These are phyloP conservation scores for Oreochromis spilurus DNA, from an alignment of 2,113 vertebrate species.

Conservation along the genomic window DNA sequence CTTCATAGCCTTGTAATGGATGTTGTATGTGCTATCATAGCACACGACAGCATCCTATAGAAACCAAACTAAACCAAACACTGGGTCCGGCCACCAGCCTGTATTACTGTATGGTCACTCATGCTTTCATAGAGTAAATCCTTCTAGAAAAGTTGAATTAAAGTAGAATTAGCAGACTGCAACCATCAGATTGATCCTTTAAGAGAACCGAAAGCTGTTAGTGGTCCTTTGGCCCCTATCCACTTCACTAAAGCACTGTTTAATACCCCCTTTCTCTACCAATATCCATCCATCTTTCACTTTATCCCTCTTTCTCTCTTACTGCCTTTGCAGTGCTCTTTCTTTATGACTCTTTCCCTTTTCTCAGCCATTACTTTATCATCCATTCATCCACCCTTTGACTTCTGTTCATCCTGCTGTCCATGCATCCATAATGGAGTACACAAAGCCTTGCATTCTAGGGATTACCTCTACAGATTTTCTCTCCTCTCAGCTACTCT, in stretches of 20 bases:
- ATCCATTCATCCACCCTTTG: constrained; percentile 16
- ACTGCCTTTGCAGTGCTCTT: constrained; percentile 9
- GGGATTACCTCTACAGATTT: constrained; percentile 31
- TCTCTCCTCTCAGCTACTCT: not conserved
- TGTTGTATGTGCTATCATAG: not conserved
- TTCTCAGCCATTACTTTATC: constrained; percentile 40
- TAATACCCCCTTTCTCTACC: constrained; percentile 17
- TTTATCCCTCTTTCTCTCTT: constrained; percentile 7
- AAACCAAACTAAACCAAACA: not conserved
- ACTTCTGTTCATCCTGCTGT: constrained; percentile 19
- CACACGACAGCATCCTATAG: not conserved
- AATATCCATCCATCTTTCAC: constrained; percentile 37
- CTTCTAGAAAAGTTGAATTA: not conserved
- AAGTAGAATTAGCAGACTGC: constrained; percentile 15
- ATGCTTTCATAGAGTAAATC: not conserved
- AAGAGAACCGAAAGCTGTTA: constrained; percentile 15
- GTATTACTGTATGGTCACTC: not conserved
- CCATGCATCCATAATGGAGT: constrained; percentile 25
- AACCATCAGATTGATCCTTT: not conserved
- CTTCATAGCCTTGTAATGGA: not conserved
- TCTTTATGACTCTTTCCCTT: constrained; percentile 33
- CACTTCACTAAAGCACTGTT: constrained; percentile 32
- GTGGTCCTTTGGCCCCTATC: constrained; percentile 34
- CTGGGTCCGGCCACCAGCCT: not conserved
- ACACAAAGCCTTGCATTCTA: constrained; percentile 18